Percentiles rank a stretch among this genome's conserved stretches.
These are phyloP conservation scores for Lampris incognitus DNA, from an alignment of 2,113 vertebrate species.

Conservation along the genomic window DNA sequence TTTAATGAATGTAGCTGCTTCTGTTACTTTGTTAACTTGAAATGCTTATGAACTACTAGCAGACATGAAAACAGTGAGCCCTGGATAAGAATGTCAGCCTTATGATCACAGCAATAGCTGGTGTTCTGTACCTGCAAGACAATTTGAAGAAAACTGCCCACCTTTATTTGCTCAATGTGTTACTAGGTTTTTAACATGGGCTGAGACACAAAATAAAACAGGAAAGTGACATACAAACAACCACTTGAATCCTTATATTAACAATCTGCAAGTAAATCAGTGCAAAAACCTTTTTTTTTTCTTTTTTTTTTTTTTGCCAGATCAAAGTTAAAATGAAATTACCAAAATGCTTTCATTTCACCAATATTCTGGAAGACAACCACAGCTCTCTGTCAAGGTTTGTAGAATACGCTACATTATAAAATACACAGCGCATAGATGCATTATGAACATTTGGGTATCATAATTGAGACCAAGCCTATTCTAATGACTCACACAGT, in stretches of 20 bases:
- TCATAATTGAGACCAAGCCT: slow-evolving; percentile 60
- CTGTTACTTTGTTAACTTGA: slow-evolving; percentile 71
- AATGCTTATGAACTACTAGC: slow-evolving; percentile 71
- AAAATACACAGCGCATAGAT: slow-evolving; percentile 52
- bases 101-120: slow-evolving; percentile 54
- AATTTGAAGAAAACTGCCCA: slow-evolving; percentile 45
- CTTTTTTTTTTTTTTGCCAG: slow-evolving; percentile 23
- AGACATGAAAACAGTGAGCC: slow-evolving; percentile 69
- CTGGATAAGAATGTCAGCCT: slow-evolving; percentile 55
- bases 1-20: slow-evolving; percentile 79
- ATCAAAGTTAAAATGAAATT: slow-evolving; percentile 29
- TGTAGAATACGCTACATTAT: slow-evolving; percentile 46
- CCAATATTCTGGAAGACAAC: slow-evolving; percentile 66
- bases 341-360: slow-evolving; percentile 38
- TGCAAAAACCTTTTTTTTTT: slow-evolving; percentile 35
- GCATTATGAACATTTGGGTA: slow-evolving; percentile 60
- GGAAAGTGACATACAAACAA: slow-evolving; percentile 52
- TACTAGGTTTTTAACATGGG: slow-evolving; percentile 43
- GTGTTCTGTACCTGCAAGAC: slow-evolving; percentile 47
- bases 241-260: slow-evolving; percentile 26
- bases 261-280: slow-evolving; percentile 47
- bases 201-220: slow-evolving; percentile 40
- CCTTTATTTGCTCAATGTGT: slow-evolving; percentile 53
- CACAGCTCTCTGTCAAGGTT: slow-evolving; percentile 57
- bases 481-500: slow-evolving; percentile 79